Evolutionary conservation across 2,888 invertebrate species (phyloP), one percentile per base, ranked within the genome.

Genomic region (Leptopilina syphax): DNA sequence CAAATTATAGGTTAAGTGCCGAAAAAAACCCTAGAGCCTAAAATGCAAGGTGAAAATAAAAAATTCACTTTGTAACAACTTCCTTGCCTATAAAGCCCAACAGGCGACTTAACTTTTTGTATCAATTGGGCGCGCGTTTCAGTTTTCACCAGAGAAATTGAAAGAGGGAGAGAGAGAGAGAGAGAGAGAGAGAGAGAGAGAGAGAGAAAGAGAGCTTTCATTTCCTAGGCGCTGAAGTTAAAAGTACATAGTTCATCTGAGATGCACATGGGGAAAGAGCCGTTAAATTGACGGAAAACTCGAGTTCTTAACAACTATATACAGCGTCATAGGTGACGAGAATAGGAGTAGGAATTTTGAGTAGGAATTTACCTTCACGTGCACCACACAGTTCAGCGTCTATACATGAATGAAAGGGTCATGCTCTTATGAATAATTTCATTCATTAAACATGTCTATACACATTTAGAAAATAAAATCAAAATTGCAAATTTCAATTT

Each of bases 1-100:
- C 73, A 57, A 73, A 73, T 60, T 60, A 60, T 73, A 18, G 73
- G 57, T 73, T 57, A 73, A 60, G 73, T 41, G 57, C 41, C 57
- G 18, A 60, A 73, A 73, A 73, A 73, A 73, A 73, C 8, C 57
- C 73, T 60, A 60, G 41, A 73, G 57, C 57, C 73, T 34, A 41
- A 41, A 73, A 50, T 50, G 73, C 57, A 57, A 60, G 57, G 27
- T 65, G 41, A 34, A 73, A 41, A 57, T 73, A 57, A 54, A 41
- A 73, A 73, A 41, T 60, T 41, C 34, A 73, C 18, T 73, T 54
- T 70, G 70, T 70, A 9, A 24, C 18, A 63, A 24, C 63, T 3
- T 63, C 10, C 12, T 50, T 50, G 50, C 63, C 63, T 63, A 24
- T 63, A 24, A 24, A 63, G 63, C 18, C 24, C 63, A 63, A 63